Base-by-base conservation (phyloP, 2,113 vertebrate genomes). In the Stercorarius parasiticus region DNA sequence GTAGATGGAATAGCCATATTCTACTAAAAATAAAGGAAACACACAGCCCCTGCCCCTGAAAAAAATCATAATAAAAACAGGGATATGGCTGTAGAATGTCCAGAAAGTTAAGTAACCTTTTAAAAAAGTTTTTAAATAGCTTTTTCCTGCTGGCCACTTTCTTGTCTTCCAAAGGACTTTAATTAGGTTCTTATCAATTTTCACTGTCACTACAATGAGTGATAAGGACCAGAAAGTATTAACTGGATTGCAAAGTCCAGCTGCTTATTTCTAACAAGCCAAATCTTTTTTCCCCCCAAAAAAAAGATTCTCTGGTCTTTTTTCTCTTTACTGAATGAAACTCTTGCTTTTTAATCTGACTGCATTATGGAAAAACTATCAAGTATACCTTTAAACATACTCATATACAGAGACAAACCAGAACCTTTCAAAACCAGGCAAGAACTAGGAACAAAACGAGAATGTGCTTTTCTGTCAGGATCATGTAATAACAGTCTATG, bases 1-100 rank as follows among this genome's bases (percentile, higher is more conserved):
- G 27, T 4, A 79, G 25, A 36, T 15, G 40, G 11, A 92, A 71
- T 22, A 50, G 4, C 9, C 20, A 62, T 34, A 50, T 13, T 50
- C 17, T 79, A 30, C 23, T 53, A 56, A 81, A 88, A 70, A 71
- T 21, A 77, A 70, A 55, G 3, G 19, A 56, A 47, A n/a, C 2
- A 22, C 20, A 21, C 61, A 52, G 1, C 1, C 13, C 6, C 4
- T 2, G 3, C 15, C 12, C 5, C 55, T 27, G 17, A 69, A 79
- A 76, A 82, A 66, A 71, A 66, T 38, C 6, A 49, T 32, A 62
- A n/a, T 15, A 70, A 69, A 69, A 52, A 45, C 3, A 40, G 17
- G 23, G 40, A 90, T 25, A 58, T 61, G 13, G 12, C 7, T 64
- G 13, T 45, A 50, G 17, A 82, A 86, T 61, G 47, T 65, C 40